Evolutionary conservation across 2,888 invertebrate species (phyloP).

Genomic region (Pediacus dermestoides): DNA sequence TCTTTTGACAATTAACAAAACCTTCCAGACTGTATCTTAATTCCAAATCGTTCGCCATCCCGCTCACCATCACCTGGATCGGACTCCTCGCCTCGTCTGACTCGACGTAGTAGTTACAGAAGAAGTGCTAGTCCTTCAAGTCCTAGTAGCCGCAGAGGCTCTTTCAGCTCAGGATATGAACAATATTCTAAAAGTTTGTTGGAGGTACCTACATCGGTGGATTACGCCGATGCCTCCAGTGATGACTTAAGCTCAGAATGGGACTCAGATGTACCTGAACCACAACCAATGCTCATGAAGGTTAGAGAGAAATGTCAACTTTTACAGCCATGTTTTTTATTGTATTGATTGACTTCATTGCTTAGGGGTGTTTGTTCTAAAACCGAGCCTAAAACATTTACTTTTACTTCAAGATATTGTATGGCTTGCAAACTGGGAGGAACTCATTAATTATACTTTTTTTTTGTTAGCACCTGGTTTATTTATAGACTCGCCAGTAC

Average conservation of each 20-base stretch:
- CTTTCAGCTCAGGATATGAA: conserved; percentile 59
- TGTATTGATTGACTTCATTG: no score
- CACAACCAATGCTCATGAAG: conserved; percentile 17
- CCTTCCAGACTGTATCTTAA: conserved; percentile 28
- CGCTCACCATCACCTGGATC: conserved; percentile 38
- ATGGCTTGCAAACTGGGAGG: no score
- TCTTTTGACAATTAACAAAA: no score
- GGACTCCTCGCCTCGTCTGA: conserved; percentile 31
- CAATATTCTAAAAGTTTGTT: conserved; percentile 75
- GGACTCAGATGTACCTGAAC: conserved; percentile 77
- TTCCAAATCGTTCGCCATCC: conserved; percentile 33
- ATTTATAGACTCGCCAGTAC: no score
- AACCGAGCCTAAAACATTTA: no score
- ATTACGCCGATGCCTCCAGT: conserved; percentile 86
- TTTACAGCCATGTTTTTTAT: no score
- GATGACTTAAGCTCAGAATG: conserved; percentile 90
- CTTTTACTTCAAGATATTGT: no score
- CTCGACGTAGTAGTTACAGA: conserved; percentile 35
- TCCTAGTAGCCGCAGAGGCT: conserved; percentile 36
- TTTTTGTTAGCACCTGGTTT: no score
- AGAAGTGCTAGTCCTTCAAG: conserved; percentile 39
- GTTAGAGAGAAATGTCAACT: no score
- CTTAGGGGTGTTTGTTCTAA: no score
- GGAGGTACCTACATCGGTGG: conserved; percentile 71
- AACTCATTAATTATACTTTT: no score